Evolutionary conservation across 2,797 vertebrate genomes (phyloP).

Genomic region (Cyprinodon diabolis): DNA sequence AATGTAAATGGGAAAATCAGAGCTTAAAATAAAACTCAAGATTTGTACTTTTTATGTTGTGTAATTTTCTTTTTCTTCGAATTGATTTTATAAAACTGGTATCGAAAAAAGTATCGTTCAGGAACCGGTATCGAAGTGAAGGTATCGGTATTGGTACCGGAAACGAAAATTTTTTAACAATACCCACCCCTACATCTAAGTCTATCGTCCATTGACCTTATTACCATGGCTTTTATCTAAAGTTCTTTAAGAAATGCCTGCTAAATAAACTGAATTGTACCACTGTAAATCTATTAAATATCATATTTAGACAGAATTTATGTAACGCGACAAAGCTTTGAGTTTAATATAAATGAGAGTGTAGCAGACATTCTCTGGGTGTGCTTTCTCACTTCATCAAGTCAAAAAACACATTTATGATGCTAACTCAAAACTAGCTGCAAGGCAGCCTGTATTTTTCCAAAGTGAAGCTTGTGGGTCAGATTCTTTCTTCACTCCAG

Average conservation of each 20-base stretch:
- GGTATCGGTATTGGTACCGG: no score
- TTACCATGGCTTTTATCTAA: neutral
- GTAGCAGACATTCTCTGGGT: neutral
- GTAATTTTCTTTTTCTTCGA: no score
- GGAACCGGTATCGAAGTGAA: no score
- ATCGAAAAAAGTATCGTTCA: no score
- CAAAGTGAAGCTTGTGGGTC: neutral
- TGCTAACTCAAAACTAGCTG: conserved; percentile 25
- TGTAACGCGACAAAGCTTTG: neutral
- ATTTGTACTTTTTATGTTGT: no score
- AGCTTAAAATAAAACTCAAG: no score
- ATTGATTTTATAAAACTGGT: no score
- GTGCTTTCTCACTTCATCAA: conserved; percentile 10
- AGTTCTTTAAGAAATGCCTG: neutral
- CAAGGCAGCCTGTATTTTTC: neutral
- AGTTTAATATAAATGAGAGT: neutral
- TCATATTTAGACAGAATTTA: neutral
- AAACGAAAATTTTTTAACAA: no score
- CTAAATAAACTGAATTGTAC: neutral
- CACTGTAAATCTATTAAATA: neutral
- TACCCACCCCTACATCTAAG: no score
- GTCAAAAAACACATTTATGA: conserved; percentile 15
- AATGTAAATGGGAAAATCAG: no score
- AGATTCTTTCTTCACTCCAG: conserved; percentile 32
- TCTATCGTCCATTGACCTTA: neutral